A percentile compares a stretch with the other conserved stretches of the same genome.
Evolutionary conservation across 2,797 vertebrate genomes (phyloP).

Genomic region (Florisuga fusca): DNA sequence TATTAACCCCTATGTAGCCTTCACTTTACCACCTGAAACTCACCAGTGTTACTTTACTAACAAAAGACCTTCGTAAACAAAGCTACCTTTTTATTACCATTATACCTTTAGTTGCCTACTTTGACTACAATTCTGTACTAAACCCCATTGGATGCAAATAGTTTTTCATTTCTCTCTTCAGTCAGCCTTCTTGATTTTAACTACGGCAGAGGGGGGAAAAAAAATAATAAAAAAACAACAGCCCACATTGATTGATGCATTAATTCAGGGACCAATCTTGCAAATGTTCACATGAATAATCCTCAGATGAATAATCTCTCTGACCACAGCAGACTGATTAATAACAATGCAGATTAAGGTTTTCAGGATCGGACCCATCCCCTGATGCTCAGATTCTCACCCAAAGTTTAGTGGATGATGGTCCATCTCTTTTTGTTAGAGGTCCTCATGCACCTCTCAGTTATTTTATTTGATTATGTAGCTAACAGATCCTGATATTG

Average conservation of each 20-base stretch:
- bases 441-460: neutral
- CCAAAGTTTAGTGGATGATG: neutral
- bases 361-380: neutral
- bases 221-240: rapidly evolving
- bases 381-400: neutral
- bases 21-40: neutral
- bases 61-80: neutral
- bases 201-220: neutral
- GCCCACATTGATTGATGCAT: neutral
- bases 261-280: conserved; percentile 38
- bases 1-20: neutral
- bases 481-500: conserved; percentile 11
- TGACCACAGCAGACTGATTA: conserved; percentile 35
- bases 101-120: neutral
- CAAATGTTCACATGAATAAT: conserved; percentile 55
- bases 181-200: neutral
- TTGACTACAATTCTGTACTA: neutral
- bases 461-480: conserved; percentile 27
- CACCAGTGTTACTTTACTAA: neutral
- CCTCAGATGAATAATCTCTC: conserved; percentile 45
- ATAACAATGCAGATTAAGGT: conserved; percentile 29
- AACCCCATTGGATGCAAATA: neutral
- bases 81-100: neutral
- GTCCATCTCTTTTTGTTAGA: neutral
- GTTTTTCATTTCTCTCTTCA: conserved; percentile 16